Evolutionary conservation across 2,888 invertebrate species (phyloP).

Genomic region (Drosophila imparisetae): DNA sequence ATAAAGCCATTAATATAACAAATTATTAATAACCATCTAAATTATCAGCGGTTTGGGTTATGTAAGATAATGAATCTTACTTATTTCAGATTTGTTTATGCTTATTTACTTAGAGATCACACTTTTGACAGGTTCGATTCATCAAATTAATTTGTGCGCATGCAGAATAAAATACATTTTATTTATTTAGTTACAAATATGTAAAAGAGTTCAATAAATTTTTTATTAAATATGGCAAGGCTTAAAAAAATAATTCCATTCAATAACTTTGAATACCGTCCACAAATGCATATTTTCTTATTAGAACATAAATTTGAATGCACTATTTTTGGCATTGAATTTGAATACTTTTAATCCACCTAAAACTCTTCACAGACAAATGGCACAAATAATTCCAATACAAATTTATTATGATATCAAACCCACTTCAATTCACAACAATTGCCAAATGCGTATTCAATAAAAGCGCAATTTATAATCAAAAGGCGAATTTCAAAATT

Average conservation of each 20-base stretch:
- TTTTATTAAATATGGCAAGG: background rate
- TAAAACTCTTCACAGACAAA: background rate
- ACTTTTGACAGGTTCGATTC: background rate
- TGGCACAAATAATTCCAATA: slow-evolving; percentile 8
- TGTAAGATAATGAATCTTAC: too few species aligned
- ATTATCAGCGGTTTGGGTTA: background rate
- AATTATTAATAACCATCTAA: background rate
- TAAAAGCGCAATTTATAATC: slow-evolving; percentile 26
- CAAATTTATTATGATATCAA: background rate
- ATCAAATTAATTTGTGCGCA: background rate
- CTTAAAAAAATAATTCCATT: background rate
- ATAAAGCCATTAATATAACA: background rate
- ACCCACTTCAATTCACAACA: slow-evolving; percentile 2
- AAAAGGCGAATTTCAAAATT: slow-evolving; percentile 41
- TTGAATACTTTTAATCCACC: slow-evolving; percentile 8
- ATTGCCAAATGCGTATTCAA: slow-evolving; percentile 19
- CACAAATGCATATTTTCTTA: background rate
- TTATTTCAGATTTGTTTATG: too few species aligned
- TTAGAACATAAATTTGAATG: background rate
- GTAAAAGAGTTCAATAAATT: background rate
- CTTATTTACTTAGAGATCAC: background rate
- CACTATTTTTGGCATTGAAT: background rate
- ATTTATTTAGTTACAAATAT: background rate
- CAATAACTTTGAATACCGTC: background rate
- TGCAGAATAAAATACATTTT: background rate